Evolutionary conservation across 2,888 invertebrate genomes (phyloP), one percentile per base, ranked within the genome.

Genomic region (Rhagophthalmus giganteus): DNA sequence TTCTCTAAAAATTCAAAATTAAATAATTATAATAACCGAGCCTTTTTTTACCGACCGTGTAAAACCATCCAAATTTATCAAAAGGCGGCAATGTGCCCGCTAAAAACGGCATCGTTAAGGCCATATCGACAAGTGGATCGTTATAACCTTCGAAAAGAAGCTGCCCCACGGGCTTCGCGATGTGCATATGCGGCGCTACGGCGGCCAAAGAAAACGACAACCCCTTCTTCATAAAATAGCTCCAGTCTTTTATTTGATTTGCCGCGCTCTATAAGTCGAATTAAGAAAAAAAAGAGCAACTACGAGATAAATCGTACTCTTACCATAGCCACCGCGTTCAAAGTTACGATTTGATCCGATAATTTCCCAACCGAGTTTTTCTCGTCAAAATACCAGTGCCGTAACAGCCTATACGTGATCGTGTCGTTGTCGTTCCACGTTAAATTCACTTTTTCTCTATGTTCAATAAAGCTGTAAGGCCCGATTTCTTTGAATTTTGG

Each of bases 61-160:
- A 93, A 74, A 94, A 94, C 85, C 92, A 88, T 7, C 90, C 94
- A 69, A 94, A 93, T 65, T 80, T 82, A 65, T 93, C 92, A 54
- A 84, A 84, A 0, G 82, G 82, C 0, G 81, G 78, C 4, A 78
- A 53, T 2, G 68, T 63, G 0, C 66, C 70, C 1, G 64, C 76
- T 13, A 81, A 78, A 1, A 80, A 69, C 0, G 84, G 82, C 44
- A 86, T 65, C 56, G 77, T 78, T 55, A 79, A 79, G 0, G 86
- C 86, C 53, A 87, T 71, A 26, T 83, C 81, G 46, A 94, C 79
- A 39, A 92, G 71, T 0, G 82, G 74, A 69, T 94, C 93, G 1
- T 81, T 78, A 67, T 91, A 94, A 0, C 94, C 94, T 1, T 86
- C 85, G 66, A 93, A 90, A 0, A 93, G 76, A 10, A 90, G 73